Percentiles rank a stretch among this genome's conserved stretches.
Conservation (phyloP, 2,888 invertebrate species). For the Chydorus sphaericus region DNA sequence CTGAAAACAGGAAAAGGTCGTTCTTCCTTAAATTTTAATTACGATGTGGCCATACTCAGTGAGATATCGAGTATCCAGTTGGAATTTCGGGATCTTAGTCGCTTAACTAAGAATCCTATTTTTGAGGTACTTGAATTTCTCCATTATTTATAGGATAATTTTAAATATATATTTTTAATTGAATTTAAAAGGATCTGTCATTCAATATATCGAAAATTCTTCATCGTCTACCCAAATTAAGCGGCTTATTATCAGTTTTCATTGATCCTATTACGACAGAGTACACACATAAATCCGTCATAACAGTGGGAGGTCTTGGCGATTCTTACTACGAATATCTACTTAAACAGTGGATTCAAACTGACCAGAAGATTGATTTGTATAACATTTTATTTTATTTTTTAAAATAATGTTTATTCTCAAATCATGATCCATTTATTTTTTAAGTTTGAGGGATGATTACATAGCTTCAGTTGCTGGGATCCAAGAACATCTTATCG, state of each 20-base stretch:
- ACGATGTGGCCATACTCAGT: constrained; percentile 88
- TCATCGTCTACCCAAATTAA: constrained; percentile 70
- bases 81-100: constrained; percentile 84
- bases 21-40: constrained; percentile 89
- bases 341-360: constrained; percentile 95
- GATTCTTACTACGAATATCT: constrained; percentile 99
- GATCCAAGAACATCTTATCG: constrained; percentile 58
- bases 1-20: constrained; percentile 72
- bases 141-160: too few relatives aligned
- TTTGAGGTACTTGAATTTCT: constrained; percentile 51
- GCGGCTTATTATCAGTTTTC: constrained; percentile 93
- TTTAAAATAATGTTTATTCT: too few relatives aligned
- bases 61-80: constrained; percentile 94
- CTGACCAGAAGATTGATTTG: constrained; percentile 78
- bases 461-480: constrained; percentile 71
- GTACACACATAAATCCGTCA: constrained; percentile 74
- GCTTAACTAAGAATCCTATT: constrained; percentile 58
- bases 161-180: too few relatives aligned
- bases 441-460: constrained; percentile 71
- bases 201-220: constrained; percentile 74
- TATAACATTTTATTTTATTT: too few relatives aligned
- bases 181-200: constrained; percentile 49
- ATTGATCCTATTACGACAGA: constrained; percentile 87
- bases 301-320: constrained; percentile 89
- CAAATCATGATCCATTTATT: too few relatives aligned